phyloP scores from a whole-genome alignment of 2,888 invertebrate species.

The Apotomis turbidana region DNA sequence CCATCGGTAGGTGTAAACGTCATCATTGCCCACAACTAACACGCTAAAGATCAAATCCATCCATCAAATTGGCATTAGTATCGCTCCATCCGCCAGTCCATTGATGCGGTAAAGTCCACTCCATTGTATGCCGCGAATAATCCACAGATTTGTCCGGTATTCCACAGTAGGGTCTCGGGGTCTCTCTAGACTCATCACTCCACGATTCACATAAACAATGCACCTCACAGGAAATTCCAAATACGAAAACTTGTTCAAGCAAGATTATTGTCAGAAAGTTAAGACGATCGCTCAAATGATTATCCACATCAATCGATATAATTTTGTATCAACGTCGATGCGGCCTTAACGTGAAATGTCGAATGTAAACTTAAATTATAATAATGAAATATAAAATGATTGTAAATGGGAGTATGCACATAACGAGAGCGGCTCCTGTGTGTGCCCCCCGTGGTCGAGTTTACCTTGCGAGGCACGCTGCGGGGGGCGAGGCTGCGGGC shows the following conservation, averaged over 20 bases:
- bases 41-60: constrained; percentile 1
- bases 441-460: constrained; percentile 73
- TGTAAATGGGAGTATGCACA: constrained; percentile 75
- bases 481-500: constrained; percentile 50
- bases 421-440: constrained; percentile 71
- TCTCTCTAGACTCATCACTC: too few relatives aligned
- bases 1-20: not conserved
- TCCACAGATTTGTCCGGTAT: not conserved
- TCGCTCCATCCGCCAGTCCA: constrained; percentile 20
- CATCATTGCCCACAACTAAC: not conserved
- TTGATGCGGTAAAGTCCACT: not conserved
- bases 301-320: constrained; percentile 23
- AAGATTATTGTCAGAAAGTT: constrained; percentile 30
- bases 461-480: constrained; percentile 66
- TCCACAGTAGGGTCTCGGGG: not conserved
- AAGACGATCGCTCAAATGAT: constrained; percentile 35
- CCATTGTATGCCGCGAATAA: not conserved
- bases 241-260: constrained; percentile 61
- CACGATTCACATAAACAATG: constrained; percentile 58
- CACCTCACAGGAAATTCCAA: constrained; percentile 62
- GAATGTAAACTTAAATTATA: constrained; percentile 55
- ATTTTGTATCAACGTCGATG: constrained; percentile 29
- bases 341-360: constrained; percentile 33
- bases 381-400: constrained; percentile 56
- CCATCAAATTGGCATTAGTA: constrained; percentile 19